A percentile compares a stretch with the other conserved stretches of the same genome.
Evolutionary conservation across 2,797 vertebrate species (phyloP).

Genomic region (Pseudochromis fuscus): DNA sequence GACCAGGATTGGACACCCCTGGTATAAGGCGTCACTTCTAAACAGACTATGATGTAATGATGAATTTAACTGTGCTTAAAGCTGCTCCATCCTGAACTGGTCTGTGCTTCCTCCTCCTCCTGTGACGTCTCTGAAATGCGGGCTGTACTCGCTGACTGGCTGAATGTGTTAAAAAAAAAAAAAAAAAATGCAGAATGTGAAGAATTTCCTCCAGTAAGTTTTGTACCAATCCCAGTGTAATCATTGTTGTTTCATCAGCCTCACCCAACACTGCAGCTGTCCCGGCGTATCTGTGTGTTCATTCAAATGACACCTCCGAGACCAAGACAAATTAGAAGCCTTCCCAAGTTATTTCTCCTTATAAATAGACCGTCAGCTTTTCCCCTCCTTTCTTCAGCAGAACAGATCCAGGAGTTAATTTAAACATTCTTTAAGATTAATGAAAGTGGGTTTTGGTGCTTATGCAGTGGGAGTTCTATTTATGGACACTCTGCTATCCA

Average conservation of each 20-base stretch:
- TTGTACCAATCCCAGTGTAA: slow-evolving; percentile 71
- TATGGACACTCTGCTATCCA: slow-evolving; percentile 76
- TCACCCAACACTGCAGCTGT: slow-evolving; percentile 66
- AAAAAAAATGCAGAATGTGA: slow-evolving; percentile 62
- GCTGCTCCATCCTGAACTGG: background rate
- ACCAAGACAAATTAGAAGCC: slow-evolving; percentile 84
- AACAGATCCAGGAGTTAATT: slow-evolving; percentile 83
- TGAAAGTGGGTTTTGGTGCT: slow-evolving; percentile 81
- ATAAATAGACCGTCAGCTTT: slow-evolving; percentile 83
- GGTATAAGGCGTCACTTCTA: background rate
- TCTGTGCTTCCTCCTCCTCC: slow-evolving; percentile 8
- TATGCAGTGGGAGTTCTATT: slow-evolving; percentile 80
- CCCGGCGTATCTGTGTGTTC: slow-evolving; percentile 72
- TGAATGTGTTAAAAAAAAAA: slow-evolving; percentile 51
- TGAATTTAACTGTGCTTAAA: slow-evolving; percentile 17
- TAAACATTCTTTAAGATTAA: slow-evolving; percentile 87
- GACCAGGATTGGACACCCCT: too few relatives aligned
- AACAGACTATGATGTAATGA: background rate
- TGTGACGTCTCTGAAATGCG: too few relatives aligned
- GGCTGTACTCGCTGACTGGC: background rate
- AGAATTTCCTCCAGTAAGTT: slow-evolving; percentile 65
- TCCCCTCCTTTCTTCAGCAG: slow-evolving; percentile 66
- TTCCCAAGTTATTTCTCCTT: slow-evolving; percentile 83
- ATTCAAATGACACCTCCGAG: slow-evolving; percentile 81
- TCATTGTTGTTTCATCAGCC: slow-evolving; percentile 78